Conservation (phyloP, 2,888 invertebrate genomes). For the Diarsia dahlii region DNA sequence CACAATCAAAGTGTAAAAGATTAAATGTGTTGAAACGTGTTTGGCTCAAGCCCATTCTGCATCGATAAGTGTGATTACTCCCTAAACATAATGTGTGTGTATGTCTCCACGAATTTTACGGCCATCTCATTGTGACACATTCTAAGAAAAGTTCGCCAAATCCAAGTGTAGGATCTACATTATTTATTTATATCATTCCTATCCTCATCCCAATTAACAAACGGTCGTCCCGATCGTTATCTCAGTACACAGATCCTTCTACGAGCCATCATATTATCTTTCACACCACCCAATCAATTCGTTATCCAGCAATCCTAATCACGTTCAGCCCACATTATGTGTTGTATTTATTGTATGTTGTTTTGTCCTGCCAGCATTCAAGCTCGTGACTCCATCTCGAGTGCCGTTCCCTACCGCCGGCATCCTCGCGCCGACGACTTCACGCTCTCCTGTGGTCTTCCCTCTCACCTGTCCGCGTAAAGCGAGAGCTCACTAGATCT, state of each 20-base stretch:
- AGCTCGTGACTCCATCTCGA: constrained; percentile 9
- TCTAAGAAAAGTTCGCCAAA: neutral
- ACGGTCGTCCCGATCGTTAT: no score
- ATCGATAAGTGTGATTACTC: neutral
- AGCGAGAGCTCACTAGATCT: constrained; percentile 47
- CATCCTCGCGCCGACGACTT: constrained; percentile 23
- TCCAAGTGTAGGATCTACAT: neutral
- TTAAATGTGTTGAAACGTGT: neutral
- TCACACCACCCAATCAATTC: no score
- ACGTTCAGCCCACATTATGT: neutral
- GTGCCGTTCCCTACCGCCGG: constrained; percentile 40
- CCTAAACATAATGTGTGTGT: neutral
- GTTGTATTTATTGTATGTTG: constrained; percentile 44
- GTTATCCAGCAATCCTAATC: neutral
- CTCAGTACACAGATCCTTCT: no score
- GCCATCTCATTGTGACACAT: neutral
- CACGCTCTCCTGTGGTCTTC: constrained; percentile 23
- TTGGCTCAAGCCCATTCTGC: neutral
- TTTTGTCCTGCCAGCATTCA: constrained; percentile 49
- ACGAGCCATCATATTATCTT: neutral
- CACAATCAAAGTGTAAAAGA: neutral
- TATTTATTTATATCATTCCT: neutral
- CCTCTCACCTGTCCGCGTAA: constrained; percentile 52
- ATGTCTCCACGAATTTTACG: neutral
- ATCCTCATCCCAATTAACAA: neutral